Percentiles rank a stretch among this genome's conserved stretches.
Evolutionary conservation across 2,888 invertebrate genomes (phyloP).

Genomic region (Lypha dubia): DNA sequence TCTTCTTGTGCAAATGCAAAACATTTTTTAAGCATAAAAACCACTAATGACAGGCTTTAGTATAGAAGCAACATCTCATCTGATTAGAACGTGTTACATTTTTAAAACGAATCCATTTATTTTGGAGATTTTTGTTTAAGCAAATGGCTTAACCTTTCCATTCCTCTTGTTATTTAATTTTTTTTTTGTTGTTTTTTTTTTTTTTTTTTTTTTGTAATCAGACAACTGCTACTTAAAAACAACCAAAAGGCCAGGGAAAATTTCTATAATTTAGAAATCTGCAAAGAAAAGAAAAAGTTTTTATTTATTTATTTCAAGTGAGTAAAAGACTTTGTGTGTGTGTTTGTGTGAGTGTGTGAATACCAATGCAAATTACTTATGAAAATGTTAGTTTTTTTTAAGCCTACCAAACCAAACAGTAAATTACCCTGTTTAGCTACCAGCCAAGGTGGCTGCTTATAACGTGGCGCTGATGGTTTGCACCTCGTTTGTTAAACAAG

Average conservation of each 20-base stretch:
- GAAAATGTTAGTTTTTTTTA: constrained; percentile 68
- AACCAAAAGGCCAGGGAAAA: constrained; percentile 73
- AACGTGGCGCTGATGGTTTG: constrained; percentile 71
- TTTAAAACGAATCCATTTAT: constrained; percentile 74
- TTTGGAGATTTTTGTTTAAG: constrained; percentile 31
- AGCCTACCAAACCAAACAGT: constrained; percentile 74
- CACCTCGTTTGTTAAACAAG: constrained; percentile 70
- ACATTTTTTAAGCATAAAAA: constrained; percentile 68
- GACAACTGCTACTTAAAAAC: constrained; percentile 56
- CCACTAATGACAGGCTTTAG: constrained; percentile 74
- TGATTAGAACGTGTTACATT: constrained; percentile 75
- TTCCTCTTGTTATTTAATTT: no score
- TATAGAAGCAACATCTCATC: constrained; percentile 53
- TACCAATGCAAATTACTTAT: constrained; percentile 78
- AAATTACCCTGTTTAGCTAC: constrained; percentile 78
- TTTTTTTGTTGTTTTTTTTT: no score
- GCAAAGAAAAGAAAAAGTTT: constrained; percentile 71
- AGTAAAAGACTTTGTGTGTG: constrained; percentile 51
- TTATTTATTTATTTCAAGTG: not conserved
- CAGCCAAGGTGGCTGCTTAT: constrained; percentile 62
- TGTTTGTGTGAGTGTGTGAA: constrained; percentile 72
- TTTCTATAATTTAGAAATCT: constrained; percentile 80
- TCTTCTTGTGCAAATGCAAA: constrained; percentile 43
- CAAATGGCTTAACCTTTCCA: constrained; percentile 5
- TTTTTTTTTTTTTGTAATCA: constrained; percentile 32